Evolutionary conservation across 2,113 vertebrate genomes (phyloP), one percentile per base, ranked within the genome.

Genomic region (Antechinus flavipes): DNA sequence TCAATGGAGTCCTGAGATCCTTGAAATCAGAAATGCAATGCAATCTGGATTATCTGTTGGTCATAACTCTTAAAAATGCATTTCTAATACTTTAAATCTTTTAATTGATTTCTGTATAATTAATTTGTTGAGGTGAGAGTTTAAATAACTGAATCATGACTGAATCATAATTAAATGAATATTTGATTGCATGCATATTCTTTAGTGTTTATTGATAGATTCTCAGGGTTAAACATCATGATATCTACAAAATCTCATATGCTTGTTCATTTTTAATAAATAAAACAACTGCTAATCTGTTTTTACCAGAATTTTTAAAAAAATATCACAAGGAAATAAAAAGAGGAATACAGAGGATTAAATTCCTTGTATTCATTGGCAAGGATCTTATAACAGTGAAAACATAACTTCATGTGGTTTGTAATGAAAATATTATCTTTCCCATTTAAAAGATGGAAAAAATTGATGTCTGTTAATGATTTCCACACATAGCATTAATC

Each of bases 71-170:
- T 93, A 22, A 10, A 93, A 54, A 95, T 68, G 3, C n/a, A 61
- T 14, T 56, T 93, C 54, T n/a, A 91, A 54, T 89, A 49, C 54
- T 52, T 25, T 27, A 58, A 26, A 2, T 58, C 68, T 92, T 92
- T 92, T 56, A 91, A 92, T 30, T 92, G 84, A 91, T 4, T 49
- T 56, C 30, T 61, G 89, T 54, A 90, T 27, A 55, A 26, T 8
- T 68, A 61, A 9, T 90, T 93, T 56, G 90, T 76, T 84, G 8
- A 96, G 76, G 26, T 91, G 49, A 24, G 54, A 14, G 24, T 93
- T 89, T 92, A 94, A 94, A 26, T 49, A 91, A 90, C 92, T 94
- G 50, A 58, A 49, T 58, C 90, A 92, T 92, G 54, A 52, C 61
- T 46, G 14, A 93, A 42, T 25, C 19, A 61, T 42, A 84, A 84